A percentile compares a stretch with the other conserved stretches of the same genome.
These are phyloP conservation scores for Selenia dentaria DNA, from an alignment of 2,888 invertebrate species.

Conservation along the genomic window DNA sequence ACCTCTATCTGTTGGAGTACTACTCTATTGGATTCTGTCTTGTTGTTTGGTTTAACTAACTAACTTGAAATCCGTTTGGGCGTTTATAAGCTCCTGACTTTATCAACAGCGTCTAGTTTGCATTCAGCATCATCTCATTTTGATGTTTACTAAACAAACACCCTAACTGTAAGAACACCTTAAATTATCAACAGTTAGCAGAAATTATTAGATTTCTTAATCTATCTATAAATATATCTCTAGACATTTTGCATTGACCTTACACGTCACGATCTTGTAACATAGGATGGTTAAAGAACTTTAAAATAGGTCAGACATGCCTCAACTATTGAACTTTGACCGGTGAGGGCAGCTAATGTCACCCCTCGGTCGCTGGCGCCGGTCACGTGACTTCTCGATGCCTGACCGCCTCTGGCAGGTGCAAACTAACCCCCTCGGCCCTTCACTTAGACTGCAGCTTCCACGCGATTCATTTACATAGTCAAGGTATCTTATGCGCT, in stretches of 20 bases:
- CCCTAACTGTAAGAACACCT: too few species aligned
- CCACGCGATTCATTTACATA: conserved; percentile 70
- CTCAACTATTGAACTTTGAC: conserved; percentile 51
- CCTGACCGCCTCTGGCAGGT: conserved; percentile 50
- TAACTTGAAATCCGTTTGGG: conserved; percentile 48
- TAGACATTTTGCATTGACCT: too few species aligned
- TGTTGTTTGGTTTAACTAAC: conserved; percentile 53
- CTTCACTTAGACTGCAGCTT: conserved; percentile 53
- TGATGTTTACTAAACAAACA: conserved; percentile 7
- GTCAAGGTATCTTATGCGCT: conserved; percentile 73
- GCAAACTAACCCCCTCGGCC: conserved; percentile 47
- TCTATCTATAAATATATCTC: too few species aligned
- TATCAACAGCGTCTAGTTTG: conserved; percentile 20
- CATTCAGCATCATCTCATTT: conserved; percentile 15
- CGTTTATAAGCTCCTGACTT: conserved; percentile 30
- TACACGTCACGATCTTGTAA: too few species aligned
- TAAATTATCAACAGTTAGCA: too few species aligned
- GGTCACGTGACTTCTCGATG: conserved; percentile 29
- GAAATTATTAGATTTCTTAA: too few species aligned
- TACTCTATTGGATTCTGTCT: conserved; percentile 61
- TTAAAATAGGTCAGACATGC: conserved; percentile 36
- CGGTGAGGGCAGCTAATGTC: conserved; percentile 42
- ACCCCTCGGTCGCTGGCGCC: conserved; percentile 26
- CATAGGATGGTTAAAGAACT: conserved; percentile 15
- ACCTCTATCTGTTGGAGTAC: conserved; percentile 61